These are phyloP conservation scores for Polypterus senegalus DNA, from an alignment of 2,113 vertebrate species.

Conservation along the genomic window DNA sequence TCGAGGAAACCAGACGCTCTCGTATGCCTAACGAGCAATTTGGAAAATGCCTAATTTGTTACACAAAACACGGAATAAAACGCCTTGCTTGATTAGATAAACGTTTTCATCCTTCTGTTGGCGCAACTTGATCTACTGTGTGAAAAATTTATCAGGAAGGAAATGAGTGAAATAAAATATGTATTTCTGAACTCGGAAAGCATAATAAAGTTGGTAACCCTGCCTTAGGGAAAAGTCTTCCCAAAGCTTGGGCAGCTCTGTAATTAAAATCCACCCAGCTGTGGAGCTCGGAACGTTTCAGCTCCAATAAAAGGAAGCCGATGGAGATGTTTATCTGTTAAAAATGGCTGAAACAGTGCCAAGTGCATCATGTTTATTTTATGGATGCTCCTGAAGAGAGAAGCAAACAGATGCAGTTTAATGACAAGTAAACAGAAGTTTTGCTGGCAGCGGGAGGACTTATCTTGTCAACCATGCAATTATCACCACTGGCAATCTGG, in stretches of 20 bases:
- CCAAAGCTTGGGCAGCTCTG: background rate
- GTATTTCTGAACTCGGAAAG: background rate
- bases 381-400: background rate
- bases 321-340: background rate
- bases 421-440: background rate
- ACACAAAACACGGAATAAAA: too few relatives aligned
- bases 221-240: background rate
- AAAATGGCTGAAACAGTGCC: background rate
- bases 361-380: constrained; percentile 4
- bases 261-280: constrained; percentile 3
- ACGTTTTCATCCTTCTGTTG: too few relatives aligned
- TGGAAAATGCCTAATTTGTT: too few relatives aligned
- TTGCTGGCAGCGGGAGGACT: background rate
- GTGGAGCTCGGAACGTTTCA: background rate
- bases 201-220: background rate
- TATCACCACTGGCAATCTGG: background rate
- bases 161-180: too few relatives aligned
- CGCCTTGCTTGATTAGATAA: too few relatives aligned
- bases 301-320: background rate
- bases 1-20: too few relatives aligned
- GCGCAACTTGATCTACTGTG: too few relatives aligned
- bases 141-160: too few relatives aligned
- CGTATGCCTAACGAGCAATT: too few relatives aligned
- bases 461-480: background rate
- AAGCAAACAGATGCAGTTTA: too few relatives aligned